phyloP scores from a whole-genome alignment of 2,888 invertebrate genomes.

The Tetragonula carbonaria region DNA sequence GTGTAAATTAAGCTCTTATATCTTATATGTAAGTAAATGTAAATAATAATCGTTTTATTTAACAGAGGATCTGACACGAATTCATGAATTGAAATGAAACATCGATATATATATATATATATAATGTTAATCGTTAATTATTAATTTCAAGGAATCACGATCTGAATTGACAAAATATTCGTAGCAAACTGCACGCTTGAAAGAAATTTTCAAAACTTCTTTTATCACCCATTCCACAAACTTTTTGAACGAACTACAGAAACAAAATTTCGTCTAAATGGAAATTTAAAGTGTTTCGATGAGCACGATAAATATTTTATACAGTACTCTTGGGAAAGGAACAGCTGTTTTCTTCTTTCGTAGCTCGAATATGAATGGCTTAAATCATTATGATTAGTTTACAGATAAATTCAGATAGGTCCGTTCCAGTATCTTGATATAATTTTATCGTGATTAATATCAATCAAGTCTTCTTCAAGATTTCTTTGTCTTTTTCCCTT shows the following conservation, averaged over 20 bases:
- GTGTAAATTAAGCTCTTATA: conserved; percentile 15
- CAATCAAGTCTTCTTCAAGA: background rate
- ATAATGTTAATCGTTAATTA: background rate
- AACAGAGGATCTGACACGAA: background rate
- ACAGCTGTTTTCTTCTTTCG: background rate
- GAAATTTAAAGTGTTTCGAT: background rate
- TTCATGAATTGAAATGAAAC: background rate
- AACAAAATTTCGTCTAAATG: background rate
- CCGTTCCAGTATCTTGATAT: background rate
- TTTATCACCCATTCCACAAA: no score
- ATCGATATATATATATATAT: no score
- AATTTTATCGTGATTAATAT: background rate
- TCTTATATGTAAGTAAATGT: background rate
- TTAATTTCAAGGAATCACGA: background rate
- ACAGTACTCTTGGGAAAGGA: background rate
- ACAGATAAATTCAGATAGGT: background rate
- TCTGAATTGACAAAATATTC: background rate
- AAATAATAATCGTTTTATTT: background rate
- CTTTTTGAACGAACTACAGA: background rate
- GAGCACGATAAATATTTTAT: background rate
- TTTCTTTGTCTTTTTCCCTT: background rate
- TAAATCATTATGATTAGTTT: background rate
- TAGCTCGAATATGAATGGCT: background rate
- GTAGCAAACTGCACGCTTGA: no score
- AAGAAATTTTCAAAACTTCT: no score